These are phyloP conservation scores for Dolomedes plantarius DNA, from an alignment of 2,888 invertebrate species.

Conservation along the genomic window DNA sequence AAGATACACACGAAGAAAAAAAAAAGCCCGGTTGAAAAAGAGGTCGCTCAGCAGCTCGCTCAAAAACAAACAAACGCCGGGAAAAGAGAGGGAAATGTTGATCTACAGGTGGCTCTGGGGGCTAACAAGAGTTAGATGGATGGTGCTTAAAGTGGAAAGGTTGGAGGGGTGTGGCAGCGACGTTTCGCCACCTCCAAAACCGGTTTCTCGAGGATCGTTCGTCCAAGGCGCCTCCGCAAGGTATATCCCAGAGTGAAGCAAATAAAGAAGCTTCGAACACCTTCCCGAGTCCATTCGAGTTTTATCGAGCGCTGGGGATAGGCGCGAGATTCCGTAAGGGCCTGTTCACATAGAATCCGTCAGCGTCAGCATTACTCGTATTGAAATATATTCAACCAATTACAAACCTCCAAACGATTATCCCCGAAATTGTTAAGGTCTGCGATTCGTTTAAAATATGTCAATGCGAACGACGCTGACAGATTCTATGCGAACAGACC, in stretches of 20 bases:
- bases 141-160: slow-evolving; percentile 65
- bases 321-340: too few species aligned
- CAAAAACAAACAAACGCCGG: background rate
- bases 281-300: too few species aligned
- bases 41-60: background rate
- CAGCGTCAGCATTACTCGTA: too few species aligned
- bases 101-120: slow-evolving; percentile 27
- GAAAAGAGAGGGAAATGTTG: slow-evolving; percentile 21
- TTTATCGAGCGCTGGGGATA: too few species aligned
- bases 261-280: background rate
- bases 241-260: background rate
- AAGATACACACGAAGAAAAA: background rate
- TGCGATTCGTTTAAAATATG: too few species aligned
- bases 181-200: slow-evolving; percentile 42
- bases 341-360: too few species aligned
- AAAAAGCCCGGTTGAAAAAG: background rate
- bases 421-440: too few species aligned
- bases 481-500: too few species aligned
- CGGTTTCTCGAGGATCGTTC: slow-evolving; percentile 16
- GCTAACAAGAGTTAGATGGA: slow-evolving; percentile 67
- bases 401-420: too few species aligned
- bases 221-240: slow-evolving; percentile 1
- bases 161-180: slow-evolving; percentile 59
- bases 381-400: too few species aligned
- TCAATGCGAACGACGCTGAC: too few species aligned